Evolutionary conservation across 2,888 invertebrate species (phyloP).

Genomic region (Chloromyia formosa): DNA sequence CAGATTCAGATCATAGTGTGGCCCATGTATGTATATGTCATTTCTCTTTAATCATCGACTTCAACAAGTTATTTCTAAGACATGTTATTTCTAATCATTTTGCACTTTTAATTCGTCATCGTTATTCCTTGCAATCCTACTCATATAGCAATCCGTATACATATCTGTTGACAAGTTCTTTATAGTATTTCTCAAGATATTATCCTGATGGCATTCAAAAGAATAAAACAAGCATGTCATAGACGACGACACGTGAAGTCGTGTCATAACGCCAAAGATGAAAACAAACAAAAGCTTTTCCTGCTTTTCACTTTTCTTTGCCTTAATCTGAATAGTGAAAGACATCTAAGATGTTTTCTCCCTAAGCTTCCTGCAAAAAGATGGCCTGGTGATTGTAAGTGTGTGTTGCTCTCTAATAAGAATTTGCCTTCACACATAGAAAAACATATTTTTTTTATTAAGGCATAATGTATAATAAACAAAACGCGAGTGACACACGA

Average conservation of each 20-base stretch:
- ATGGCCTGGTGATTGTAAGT: too few species aligned
- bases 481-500: conserved; percentile 5
- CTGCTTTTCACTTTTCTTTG: background rate
- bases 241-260: too few species aligned
- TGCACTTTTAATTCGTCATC: too few species aligned
- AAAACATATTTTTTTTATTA: conserved; percentile 16
- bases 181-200: background rate
- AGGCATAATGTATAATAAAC: conserved; percentile 13
- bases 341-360: background rate
- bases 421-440: background rate
- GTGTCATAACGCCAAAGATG: background rate
- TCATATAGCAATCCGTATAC: too few species aligned
- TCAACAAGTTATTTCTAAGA: too few species aligned
- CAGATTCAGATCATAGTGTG: too few species aligned
- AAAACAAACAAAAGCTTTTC: conserved; percentile 7
- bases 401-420: background rate
- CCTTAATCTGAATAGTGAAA: background rate
- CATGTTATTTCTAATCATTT: too few species aligned
- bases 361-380: background rate
- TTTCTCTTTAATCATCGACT: too few species aligned
- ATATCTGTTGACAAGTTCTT: too few species aligned
- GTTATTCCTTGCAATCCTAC: too few species aligned
- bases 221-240: too few species aligned
- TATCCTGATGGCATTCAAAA: background rate
- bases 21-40: too few species aligned